These are phyloP conservation scores for Eupleurogrammus muticus DNA, from an alignment of 2,797 vertebrate genomes.

Conservation along the genomic window DNA sequence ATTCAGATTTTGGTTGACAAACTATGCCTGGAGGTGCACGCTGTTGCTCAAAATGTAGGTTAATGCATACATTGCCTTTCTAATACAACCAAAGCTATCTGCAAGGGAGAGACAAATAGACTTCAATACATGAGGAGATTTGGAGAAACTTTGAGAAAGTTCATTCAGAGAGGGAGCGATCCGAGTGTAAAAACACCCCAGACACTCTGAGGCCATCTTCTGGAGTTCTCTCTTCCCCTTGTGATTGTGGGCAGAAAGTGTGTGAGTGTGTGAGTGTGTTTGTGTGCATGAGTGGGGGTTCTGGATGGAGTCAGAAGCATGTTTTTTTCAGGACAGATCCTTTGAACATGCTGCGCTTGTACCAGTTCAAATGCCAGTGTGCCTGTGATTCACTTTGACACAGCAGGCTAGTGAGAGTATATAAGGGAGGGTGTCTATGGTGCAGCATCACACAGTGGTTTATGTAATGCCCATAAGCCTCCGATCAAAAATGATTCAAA, in stretches of 20 bases:
- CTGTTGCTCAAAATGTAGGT: not conserved
- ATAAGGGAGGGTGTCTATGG: slow-evolving; percentile 21
- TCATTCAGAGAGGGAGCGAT: not conserved
- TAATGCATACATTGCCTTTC: not conserved
- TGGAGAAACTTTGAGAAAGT: not conserved
- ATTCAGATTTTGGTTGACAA: not conserved
- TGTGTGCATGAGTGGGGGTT: slow-evolving; percentile 29
- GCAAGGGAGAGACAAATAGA: not conserved
- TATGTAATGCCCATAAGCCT: not conserved
- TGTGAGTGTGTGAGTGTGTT: slow-evolving; percentile 4
- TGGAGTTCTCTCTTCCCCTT: slow-evolving; percentile 9
- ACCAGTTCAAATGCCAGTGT: slow-evolving; percentile 77
- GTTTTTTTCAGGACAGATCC: slow-evolving; percentile 57
- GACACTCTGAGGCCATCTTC: not conserved
- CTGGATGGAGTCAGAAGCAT: slow-evolving; percentile 46
- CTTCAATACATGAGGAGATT: not conserved
- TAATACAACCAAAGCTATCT: not conserved
- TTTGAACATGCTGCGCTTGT: slow-evolving; percentile 76
- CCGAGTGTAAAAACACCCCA: not conserved
- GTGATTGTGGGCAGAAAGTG: slow-evolving; percentile 23
- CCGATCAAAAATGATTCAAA: not conserved
- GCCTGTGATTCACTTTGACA: slow-evolving; percentile 71
- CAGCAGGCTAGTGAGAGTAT: slow-evolving; percentile 54
- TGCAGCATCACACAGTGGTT: not conserved
- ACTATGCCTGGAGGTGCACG: no score